A percentile compares a stretch with the other conserved stretches of the same genome.
Conservation (phyloP, 2,888 invertebrate species). For the Drosophila percnosoma region DNA sequence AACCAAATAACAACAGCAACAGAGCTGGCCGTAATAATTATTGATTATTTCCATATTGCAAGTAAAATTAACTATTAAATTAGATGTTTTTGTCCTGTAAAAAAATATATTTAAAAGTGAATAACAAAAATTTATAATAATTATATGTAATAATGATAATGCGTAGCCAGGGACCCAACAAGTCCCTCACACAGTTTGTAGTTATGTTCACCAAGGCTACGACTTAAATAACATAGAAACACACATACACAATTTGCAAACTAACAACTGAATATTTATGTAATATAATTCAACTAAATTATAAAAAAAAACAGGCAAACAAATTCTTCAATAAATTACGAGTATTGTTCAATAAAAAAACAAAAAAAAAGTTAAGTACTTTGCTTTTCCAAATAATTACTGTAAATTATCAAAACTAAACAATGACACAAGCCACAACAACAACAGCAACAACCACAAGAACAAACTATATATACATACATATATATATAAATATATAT, state of each 20-base stretch:
- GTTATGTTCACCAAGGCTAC: conserved; percentile 70
- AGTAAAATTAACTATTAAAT: conserved; percentile 67
- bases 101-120: conserved; percentile 77
- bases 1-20: conserved; percentile 26
- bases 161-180: conserved; percentile 65
- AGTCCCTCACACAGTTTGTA: conserved; percentile 68
- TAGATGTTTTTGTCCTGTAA: conserved; percentile 85
- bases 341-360: conserved; percentile 65
- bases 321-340: conserved; percentile 55
- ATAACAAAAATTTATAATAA: conserved; percentile 49
- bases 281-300: conserved; percentile 79
- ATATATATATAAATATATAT: conserved; percentile 34
- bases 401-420: conserved; percentile 66
- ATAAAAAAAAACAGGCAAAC: conserved; percentile 45
- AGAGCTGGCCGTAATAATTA: conserved; percentile 59
- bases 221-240: conserved; percentile 35
- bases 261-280: conserved; percentile 67
- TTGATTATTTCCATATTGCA: conserved; percentile 75
- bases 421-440: conserved; percentile 55
- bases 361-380: conserved; percentile 51
- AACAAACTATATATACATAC: conserved; percentile 63
- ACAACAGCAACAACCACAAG: conserved; percentile 60
- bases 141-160: conserved; percentile 58
- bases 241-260: conserved; percentile 57
- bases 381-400: conserved; percentile 73